Base-by-base conservation (phyloP, 2,888 invertebrate genomes). In the Odontothrips loti region DNA sequence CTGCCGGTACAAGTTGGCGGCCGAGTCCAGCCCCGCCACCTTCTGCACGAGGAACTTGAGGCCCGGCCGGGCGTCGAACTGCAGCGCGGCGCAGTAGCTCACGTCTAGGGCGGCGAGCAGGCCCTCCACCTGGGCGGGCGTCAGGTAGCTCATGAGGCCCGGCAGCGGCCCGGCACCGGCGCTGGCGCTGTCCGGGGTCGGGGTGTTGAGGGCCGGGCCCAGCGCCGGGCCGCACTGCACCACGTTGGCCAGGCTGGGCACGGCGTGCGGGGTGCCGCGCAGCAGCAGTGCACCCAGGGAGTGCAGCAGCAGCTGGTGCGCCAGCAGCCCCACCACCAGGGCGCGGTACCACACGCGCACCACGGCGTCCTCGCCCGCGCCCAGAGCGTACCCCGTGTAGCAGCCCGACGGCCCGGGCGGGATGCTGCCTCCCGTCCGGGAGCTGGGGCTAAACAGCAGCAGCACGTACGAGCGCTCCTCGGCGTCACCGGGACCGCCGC, bases 21-120 rank as follows among this genome's bases (percentile, higher is more conserved):
- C 95, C 84, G 94, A 91, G 82, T 94, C 94, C 83, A 96, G 90
- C 86, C 94, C 94, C 0, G 95, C 95, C 0, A 96, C 96, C 89
- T 97, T 97, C 87, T 98, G 97, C 83, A 97, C 92, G 4, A 98
- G 90, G 87, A 98, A 97, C 87, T 98, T 98, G 29, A 98, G 89
- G 0, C 97, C 97, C 0, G 97, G 97, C 51, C 97, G 91, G 12
- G 92, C 90, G 87, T 98, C 97, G 86, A 98, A 97, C 85, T 95
- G 95, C 86, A 93, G 90, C 0, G 97, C 94, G 82, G 95, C 91
- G 81, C 91, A 91, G 86, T 95, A 94, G 2, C 97, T 96, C 82
- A 94, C 90, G 84, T 96, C 94, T 83, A 97, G 89, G 85, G 94
- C 94, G 85, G 93, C 92, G 80, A 96, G 87, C 80, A 96, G 89